A percentile compares a stretch with the other conserved stretches of the same genome.
Evolutionary conservation across 2,888 invertebrate genomes (phyloP).

Genomic region (Drosophila siamana): DNA sequence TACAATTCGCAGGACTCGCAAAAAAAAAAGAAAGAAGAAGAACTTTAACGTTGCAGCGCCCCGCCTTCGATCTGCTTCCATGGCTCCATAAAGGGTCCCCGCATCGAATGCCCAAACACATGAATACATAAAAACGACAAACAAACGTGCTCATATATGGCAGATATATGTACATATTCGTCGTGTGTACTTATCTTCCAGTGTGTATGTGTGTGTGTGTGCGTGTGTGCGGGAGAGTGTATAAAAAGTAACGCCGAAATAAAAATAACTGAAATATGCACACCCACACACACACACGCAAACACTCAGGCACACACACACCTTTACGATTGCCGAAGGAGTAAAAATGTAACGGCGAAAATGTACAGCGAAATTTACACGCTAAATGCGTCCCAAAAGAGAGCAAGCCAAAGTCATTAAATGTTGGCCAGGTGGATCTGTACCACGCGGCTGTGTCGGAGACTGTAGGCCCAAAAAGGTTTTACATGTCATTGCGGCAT

Average conservation of each 20-base stretch:
- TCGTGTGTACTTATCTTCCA: conserved; percentile 8
- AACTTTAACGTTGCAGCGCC: conserved; percentile 43
- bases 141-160: conserved; percentile 55
- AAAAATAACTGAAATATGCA: conserved; percentile 77
- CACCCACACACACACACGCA: conserved; percentile 59
- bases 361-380: conserved; percentile 73
- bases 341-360: conserved; percentile 66
- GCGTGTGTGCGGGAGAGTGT: conserved; percentile 31
- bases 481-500: conserved; percentile 75
- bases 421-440: conserved; percentile 69
- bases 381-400: conserved; percentile 78
- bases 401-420: conserved; percentile 78
- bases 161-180: background rate
- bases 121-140: conserved; percentile 58
- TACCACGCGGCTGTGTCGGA: conserved; percentile 4
- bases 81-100: conserved; percentile 27
- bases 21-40: no score
- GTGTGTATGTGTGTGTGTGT: conserved; percentile 15
- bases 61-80: conserved; percentile 4
- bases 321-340: conserved; percentile 74
- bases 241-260: conserved; percentile 71
- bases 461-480: conserved; percentile 73
- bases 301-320: no score
- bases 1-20: conserved; percentile 53
- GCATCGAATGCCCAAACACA: conserved; percentile 28